These are phyloP conservation scores for Arizona elegans DNA, from an alignment of 2,113 vertebrate genomes.

Conservation along the genomic window DNA sequence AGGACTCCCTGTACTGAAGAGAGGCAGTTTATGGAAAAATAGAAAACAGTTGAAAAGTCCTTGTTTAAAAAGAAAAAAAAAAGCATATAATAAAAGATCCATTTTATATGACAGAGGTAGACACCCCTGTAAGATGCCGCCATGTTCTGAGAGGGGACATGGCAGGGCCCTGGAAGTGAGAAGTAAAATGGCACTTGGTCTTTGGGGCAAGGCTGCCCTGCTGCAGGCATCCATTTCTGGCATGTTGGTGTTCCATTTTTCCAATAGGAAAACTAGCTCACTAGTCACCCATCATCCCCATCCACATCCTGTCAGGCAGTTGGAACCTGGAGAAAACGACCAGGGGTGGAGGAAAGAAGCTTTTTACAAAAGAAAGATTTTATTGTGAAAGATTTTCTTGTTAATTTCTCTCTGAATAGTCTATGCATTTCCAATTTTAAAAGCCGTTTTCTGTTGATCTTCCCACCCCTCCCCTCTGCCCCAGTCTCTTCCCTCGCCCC, in stretches of 20 bases:
- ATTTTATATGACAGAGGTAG: not conserved
- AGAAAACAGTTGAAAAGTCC: not conserved
- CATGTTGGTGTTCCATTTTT: not conserved
- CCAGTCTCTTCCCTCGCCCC: not conserved
- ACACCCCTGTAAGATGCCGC: not conserved
- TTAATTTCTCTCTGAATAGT: constrained; percentile 49
- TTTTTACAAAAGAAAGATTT: not conserved
- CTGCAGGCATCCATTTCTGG: not conserved
- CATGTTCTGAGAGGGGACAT: not conserved
- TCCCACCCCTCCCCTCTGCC: not conserved
- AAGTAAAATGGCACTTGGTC: constrained; percentile 49
- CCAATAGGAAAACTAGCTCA: not conserved
- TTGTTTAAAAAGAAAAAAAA: not conserved
- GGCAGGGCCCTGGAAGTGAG: constrained; percentile 3
- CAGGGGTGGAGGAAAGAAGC: not conserved
- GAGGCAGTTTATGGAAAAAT: not conserved
- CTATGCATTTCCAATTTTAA: constrained; percentile 65
- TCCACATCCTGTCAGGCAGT: not conserved
- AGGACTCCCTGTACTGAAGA: not conserved
- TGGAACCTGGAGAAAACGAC: not conserved
- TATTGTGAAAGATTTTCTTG: not conserved
- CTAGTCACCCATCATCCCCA: not conserved
- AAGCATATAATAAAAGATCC: not conserved
- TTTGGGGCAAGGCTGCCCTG: not conserved
- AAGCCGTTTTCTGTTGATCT: constrained; percentile 50